Evolutionary conservation across 2,888 invertebrate genomes (phyloP).

Genomic region (Nasonovia ribisnigri): DNA sequence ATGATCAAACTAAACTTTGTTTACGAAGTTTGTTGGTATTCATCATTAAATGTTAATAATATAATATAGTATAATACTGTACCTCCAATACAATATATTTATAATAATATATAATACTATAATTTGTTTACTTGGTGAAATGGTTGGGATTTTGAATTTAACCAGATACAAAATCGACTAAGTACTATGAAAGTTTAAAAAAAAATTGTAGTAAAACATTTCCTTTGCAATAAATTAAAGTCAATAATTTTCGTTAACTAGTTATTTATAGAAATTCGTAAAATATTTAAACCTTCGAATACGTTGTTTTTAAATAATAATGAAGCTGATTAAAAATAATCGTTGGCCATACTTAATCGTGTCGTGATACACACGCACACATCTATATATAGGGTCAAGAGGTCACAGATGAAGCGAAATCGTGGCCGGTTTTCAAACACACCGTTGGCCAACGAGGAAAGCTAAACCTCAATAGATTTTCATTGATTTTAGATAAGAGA

Average conservation of each 20-base stretch:
- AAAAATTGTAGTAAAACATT: neutral
- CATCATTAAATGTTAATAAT: neutral
- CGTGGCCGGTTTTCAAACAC: conserved; percentile 12
- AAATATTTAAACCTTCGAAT: neutral
- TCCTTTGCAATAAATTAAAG: neutral
- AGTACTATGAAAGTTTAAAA: neutral
- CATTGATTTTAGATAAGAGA: conserved; percentile 50
- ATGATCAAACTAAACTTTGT: neutral
- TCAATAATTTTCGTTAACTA: neutral
- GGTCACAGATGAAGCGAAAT: conserved; percentile 26
- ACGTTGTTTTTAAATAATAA: conserved; percentile 1
- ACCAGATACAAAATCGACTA: neutral
- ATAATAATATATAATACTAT: neutral
- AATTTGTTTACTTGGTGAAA: neutral
- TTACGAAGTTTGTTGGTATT: neutral
- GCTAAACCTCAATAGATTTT: conserved; percentile 37
- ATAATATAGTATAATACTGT: neutral
- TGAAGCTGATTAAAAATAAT: neutral
- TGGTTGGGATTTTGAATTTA: neutral
- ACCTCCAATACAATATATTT: too few relatives aligned
- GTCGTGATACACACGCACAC: neutral
- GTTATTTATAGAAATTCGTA: neutral
- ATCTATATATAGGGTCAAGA: neutral
- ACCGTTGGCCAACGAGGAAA: neutral
- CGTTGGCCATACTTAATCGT: neutral